These are phyloP conservation scores for Halichoeres trimaculatus DNA, from an alignment of 2,113 vertebrate genomes.

Conservation along the genomic window DNA sequence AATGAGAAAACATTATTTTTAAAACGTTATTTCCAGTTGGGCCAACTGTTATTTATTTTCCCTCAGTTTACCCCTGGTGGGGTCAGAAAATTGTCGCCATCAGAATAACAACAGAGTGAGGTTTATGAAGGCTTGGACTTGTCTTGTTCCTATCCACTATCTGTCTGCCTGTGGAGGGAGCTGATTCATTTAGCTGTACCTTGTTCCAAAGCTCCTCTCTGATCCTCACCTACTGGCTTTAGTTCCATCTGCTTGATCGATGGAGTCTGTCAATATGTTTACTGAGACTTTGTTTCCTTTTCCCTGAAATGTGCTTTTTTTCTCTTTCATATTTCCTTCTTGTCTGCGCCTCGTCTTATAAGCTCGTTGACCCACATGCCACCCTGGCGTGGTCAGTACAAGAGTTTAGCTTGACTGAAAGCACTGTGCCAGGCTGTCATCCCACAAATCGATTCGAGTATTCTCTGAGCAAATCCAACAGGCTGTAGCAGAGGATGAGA, in stretches of 20 bases:
- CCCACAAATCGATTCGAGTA: slow-evolving; percentile 68
- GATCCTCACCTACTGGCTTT: slow-evolving; percentile 63
- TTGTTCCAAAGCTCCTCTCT: slow-evolving; percentile 24
- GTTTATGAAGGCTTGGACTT: slow-evolving; percentile 64
- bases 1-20: slow-evolving; percentile 90
- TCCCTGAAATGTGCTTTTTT: slow-evolving; percentile 26
- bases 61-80: slow-evolving; percentile 51
- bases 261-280: slow-evolving; percentile 73
- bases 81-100: slow-evolving; percentile 67
- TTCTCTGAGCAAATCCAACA: slow-evolving; percentile 65
- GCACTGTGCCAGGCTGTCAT: slow-evolving; percentile 49
- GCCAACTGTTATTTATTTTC: slow-evolving; percentile 76
- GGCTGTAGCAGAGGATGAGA: slow-evolving; percentile 44
- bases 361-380: slow-evolving; percentile 58
- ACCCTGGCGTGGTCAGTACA: slow-evolving; percentile 33
- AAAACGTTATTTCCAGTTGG: slow-evolving; percentile 76
- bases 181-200: slow-evolving; percentile 37
- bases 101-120: slow-evolving; percentile 62
- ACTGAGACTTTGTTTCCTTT: slow-evolving; percentile 61
- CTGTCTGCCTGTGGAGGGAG: slow-evolving; percentile 38
- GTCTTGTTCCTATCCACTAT: slow-evolving; percentile 48
- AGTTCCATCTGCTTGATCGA: slow-evolving; percentile 66
- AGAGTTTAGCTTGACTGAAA: slow-evolving; percentile 34
- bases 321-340: slow-evolving; percentile 60
- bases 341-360: slow-evolving; percentile 59